Evolutionary conservation across 2,797 vertebrate species (phyloP), one percentile per base, ranked within the genome.

Genomic region (Notoglanidium macrostoma): DNA sequence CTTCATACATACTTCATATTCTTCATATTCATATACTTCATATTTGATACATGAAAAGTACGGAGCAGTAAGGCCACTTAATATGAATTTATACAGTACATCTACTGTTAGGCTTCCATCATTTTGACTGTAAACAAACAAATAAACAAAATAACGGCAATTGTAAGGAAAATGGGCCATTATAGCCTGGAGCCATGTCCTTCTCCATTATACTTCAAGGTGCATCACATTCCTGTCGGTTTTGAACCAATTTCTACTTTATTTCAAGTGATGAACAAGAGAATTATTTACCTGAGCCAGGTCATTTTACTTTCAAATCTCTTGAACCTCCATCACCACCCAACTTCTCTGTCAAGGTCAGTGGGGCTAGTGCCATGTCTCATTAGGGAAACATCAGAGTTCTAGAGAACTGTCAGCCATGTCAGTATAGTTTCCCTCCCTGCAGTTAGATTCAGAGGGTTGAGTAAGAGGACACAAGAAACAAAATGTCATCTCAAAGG

Each of bases 331-430:
- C 72, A 85, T 87, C 55, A 51, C 79, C 77, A 76, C 84, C 89
- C 87, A 61, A 83, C 57, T 84, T 72, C 44, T 87, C 57, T 59
- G 81, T 87, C 91, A 87, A 63, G 88, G 84, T 89, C 87, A 87
- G 54, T 84, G 26, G 57, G 80, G 84, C 86, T 81, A 77, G 88
- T 89, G 91, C 88, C 89, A 89, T 86, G 85, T 89, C 88, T 87
- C 74, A 89, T 91, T 90, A 90, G 79, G 55, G 70, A 85, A 86
- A 90, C 63, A 72, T 86, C 63, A 63, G 17, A 84, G 86, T 88
- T 89, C 85, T 85, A 57, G 29, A 46, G 67, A 79, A 89, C 86
- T 76, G 88, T 87, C 70, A 85, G 89, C 67, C 65, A 26, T 6
- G 87, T 76, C 83, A 89, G 44, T 70, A 74, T 46, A 72, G 74